phyloP scores from a whole-genome alignment of 2,797 vertebrate genomes.

The Nyctalus aviator region DNA sequence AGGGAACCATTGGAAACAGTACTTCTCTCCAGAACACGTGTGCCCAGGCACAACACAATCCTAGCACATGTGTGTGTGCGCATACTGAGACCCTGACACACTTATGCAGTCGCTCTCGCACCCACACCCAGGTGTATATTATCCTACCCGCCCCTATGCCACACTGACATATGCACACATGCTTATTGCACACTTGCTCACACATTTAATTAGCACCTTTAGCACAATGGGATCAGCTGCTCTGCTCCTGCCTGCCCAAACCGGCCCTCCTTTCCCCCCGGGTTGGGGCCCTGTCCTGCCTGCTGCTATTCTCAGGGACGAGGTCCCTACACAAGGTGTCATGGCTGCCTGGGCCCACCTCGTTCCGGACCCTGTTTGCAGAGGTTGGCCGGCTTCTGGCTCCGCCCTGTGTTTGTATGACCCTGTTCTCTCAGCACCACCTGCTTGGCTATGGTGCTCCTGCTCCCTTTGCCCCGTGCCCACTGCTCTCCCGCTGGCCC shows the following conservation, averaged over 20 bases:
- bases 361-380: not conserved
- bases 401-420: not conserved
- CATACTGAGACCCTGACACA: not conserved
- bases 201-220: not conserved
- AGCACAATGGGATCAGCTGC: not conserved
- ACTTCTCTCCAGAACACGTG: not conserved
- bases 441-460: not conserved
- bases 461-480: no score
- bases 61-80: not conserved
- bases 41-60: not conserved
- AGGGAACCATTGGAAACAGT: not conserved
- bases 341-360: no score
- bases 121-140: not conserved
- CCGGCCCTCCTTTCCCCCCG: not conserved
- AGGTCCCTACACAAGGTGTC: rapidly evolving
- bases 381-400: not conserved
- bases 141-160: rapidly evolving
- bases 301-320: not conserved
- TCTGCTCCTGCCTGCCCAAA: no score
- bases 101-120: not conserved
- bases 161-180: not conserved
- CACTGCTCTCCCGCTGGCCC: not conserved
- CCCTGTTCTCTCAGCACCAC: no score
- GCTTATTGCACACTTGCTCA: not conserved
- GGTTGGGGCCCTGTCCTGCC: not conserved